Evolutionary conservation across 2,113 vertebrate species (phyloP).

Genomic region (Cepphus grylle): DNA sequence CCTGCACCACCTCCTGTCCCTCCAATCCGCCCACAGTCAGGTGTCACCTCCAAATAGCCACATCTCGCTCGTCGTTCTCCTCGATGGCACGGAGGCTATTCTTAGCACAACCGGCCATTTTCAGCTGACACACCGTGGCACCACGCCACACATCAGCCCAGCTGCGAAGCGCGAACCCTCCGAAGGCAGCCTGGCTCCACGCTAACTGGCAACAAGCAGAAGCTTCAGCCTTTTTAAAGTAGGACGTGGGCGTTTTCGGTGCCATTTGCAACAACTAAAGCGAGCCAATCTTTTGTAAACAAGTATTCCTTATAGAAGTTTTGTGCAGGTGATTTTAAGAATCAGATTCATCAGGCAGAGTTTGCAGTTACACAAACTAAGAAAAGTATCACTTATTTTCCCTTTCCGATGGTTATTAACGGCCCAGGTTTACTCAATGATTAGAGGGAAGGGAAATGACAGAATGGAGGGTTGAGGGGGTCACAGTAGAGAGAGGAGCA

Average conservation of each 20-base stretch:
- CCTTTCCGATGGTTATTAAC: neutral
- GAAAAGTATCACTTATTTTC: neutral
- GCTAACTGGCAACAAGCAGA: neutral
- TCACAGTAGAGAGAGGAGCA: neutral
- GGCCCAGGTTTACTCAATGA: neutral
- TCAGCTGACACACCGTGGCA: neutral
- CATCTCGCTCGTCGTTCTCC: accelerated
- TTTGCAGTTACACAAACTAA: neutral
- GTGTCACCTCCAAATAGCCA: neutral
- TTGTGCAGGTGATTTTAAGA: neutral
- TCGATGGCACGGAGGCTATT: neutral
- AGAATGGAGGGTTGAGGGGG: neutral
- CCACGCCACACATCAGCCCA: neutral
- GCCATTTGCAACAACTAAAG: neutral
- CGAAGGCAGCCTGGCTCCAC: neutral
- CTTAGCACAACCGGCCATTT: neutral
- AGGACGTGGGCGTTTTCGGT: neutral
- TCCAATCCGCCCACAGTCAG: neutral
- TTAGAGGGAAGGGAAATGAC: neutral
- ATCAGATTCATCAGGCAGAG: neutral
- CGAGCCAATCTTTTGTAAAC: neutral
- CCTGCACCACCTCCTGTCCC: neutral
- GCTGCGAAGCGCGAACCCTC: neutral
- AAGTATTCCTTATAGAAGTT: neutral
- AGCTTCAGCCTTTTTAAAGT: neutral